Percentiles rank a stretch among this genome's conserved stretches.
Conservation (phyloP, 2,797 vertebrate species). For the Discoglossus pictus region DNA sequence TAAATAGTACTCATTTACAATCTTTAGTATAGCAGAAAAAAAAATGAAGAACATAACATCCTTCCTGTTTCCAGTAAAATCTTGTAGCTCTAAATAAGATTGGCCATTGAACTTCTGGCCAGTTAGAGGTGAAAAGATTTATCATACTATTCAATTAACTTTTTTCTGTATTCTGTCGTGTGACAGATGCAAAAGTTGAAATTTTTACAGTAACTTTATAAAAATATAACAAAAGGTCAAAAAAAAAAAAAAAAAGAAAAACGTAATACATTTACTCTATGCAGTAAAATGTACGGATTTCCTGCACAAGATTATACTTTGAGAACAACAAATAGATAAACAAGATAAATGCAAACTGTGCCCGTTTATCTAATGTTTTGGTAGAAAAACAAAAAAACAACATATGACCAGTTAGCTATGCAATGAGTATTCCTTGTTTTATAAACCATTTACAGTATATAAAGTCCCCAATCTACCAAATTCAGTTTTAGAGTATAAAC, state of each 20-base stretch:
- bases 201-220: constrained; percentile 48
- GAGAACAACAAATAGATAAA: constrained; percentile 54
- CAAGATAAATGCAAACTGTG: constrained; percentile 40
- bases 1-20: too few species aligned
- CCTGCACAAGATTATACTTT: constrained; percentile 63
- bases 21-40: too few species aligned
- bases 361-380: constrained; percentile 38
- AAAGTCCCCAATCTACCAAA: too few species aligned
- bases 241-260: not conserved
- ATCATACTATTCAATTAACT: constrained; percentile 53
- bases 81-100: constrained; percentile 52
- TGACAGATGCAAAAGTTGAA: constrained; percentile 43
- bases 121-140: constrained; percentile 54
- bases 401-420: too few species aligned
- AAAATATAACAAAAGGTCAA: constrained; percentile 54
- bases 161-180: constrained; percentile 33
- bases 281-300: constrained; percentile 61
- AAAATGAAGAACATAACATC: constrained; percentile 51
- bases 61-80: constrained; percentile 67
- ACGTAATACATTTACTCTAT: constrained; percentile 50
- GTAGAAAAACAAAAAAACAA: too few species aligned
- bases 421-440: too few species aligned
- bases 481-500: too few species aligned
- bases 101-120: constrained; percentile 68
- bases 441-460: too few species aligned